These are phyloP conservation scores for Peromyscus eremicus DNA, from an alignment of 2,797 vertebrate species.

Conservation along the genomic window DNA sequence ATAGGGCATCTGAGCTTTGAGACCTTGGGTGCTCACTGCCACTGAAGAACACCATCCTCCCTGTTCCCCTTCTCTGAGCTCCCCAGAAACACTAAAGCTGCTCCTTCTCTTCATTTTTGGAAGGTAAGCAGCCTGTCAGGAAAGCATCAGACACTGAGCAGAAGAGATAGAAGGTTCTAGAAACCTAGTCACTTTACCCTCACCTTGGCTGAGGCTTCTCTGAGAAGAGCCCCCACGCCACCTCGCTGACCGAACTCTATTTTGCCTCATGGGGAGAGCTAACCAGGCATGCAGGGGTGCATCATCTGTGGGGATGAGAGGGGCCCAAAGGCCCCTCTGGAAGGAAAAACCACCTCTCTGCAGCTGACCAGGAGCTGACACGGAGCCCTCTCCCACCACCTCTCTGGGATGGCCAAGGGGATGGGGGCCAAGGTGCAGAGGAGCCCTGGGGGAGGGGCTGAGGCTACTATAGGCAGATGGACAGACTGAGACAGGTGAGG, in stretches of 20 bases:
- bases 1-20: neutral
- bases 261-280: neutral
- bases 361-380: neutral
- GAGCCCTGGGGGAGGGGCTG: neutral
- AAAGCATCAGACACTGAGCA: neutral
- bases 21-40: neutral
- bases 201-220: neutral
- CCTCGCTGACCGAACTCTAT: neutral
- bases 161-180: neutral
- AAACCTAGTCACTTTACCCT: neutral
- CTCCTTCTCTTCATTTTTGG: neutral
- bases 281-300: neutral
- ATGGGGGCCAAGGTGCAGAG: neutral
- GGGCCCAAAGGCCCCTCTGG: neutral
- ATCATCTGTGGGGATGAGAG: neutral
- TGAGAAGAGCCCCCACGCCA: neutral
- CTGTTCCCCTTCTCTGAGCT: neutral
- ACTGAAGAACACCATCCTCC: neutral
- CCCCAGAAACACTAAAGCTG: neutral
- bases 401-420: neutral
- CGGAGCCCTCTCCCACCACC: neutral
- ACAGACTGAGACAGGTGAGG: neutral
- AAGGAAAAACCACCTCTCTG: constrained; percentile 6
- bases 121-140: neutral
- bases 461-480: neutral